Percentiles rank a stretch among this genome's conserved stretches.
Evolutionary conservation across 2,797 vertebrate genomes (phyloP).

Genomic region (Picus viridis): DNA sequence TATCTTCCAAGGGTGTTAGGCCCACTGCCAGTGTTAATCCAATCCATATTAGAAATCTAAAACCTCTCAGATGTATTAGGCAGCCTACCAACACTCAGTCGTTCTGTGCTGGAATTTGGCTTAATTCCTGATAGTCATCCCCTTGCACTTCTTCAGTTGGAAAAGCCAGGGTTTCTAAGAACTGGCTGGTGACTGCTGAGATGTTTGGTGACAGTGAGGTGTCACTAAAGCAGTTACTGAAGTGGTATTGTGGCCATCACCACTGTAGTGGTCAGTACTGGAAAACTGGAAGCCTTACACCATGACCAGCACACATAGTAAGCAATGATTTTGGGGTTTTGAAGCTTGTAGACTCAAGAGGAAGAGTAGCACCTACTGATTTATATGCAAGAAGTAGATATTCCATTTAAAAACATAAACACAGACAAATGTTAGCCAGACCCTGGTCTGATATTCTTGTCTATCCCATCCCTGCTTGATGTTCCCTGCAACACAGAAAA

Average conservation of each 20-base stretch:
- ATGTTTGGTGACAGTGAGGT: not conserved
- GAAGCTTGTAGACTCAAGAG: not conserved
- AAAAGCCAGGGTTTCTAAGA: not conserved
- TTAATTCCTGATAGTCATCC: constrained; percentile 14
- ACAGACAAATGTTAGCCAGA: not conserved
- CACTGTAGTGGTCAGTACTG: not conserved
- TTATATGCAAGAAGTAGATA: not conserved
- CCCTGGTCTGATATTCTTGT: not conserved
- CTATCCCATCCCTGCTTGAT: not conserved
- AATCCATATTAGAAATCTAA: constrained; percentile 54
- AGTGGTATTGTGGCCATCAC: not conserved
- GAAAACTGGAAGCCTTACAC: not conserved
- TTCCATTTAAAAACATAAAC: not conserved
- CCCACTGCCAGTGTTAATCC: constrained; percentile 56
- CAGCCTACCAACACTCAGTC: constrained; percentile 19
- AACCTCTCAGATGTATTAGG: constrained; percentile 51
- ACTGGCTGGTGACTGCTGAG: not conserved
- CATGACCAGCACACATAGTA: not conserved
- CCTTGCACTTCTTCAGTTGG: not conserved
- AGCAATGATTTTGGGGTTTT: not conserved
- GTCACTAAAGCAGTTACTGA: not conserved
- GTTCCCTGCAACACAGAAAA: not conserved
- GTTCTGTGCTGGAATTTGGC: constrained; percentile 35
- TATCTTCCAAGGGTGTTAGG: constrained; percentile 57
- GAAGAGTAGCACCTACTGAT: not conserved